Conservation (phyloP, 2,888 invertebrate genomes). For the Xestoiulus laeticollis region DNA sequence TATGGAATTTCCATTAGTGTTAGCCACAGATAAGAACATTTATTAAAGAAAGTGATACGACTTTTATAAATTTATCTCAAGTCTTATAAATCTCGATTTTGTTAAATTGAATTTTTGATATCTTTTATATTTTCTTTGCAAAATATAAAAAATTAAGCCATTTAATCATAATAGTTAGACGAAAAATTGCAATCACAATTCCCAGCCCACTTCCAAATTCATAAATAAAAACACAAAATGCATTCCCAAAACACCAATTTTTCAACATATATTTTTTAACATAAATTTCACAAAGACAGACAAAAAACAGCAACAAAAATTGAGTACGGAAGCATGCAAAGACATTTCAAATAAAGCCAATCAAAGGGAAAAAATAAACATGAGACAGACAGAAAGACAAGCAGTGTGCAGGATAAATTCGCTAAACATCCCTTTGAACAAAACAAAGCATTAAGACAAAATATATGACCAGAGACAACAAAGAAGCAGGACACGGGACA, state of each 20-base stretch:
- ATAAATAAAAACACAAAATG: background rate
- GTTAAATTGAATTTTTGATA: background rate
- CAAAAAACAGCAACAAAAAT: background rate
- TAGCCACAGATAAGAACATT: background rate
- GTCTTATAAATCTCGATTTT: background rate
- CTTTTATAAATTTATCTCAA: background rate
- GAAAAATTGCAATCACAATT: background rate
- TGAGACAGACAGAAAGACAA: background rate
- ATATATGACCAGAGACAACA: background rate
- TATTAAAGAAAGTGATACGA: background rate
- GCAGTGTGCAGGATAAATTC: background rate
- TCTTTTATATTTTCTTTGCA: background rate
- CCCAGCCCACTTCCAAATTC: background rate
- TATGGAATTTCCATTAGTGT: too few relatives aligned
- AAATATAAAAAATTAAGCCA: background rate
- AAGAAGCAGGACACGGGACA: background rate
- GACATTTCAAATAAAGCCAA: background rate
- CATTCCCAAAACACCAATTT: slow-evolving; percentile 11
- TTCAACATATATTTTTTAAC: background rate
- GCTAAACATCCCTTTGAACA: background rate
- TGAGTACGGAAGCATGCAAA: background rate
- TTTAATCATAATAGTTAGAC: background rate
- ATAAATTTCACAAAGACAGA: background rate
- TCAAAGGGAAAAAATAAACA: background rate
- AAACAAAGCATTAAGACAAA: background rate